Evolutionary conservation across 2,888 invertebrate genomes (phyloP).

Genomic region (Thelaira solivaga): DNA sequence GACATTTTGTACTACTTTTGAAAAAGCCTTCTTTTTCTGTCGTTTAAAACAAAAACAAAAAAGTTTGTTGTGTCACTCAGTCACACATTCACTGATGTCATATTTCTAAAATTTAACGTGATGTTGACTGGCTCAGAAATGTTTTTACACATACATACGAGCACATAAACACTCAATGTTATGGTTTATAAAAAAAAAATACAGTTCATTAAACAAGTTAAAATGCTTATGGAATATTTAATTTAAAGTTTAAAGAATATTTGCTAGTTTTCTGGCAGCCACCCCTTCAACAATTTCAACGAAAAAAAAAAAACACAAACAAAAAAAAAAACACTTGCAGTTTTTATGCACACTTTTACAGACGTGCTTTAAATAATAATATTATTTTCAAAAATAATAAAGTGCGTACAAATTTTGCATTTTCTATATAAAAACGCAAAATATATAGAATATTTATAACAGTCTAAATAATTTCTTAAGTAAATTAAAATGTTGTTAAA

Average conservation of each 20-base stretch:
- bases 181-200: slow-evolving; percentile 31
- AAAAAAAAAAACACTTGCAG: slow-evolving; percentile 13
- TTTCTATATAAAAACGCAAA: slow-evolving; percentile 49
- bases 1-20: slow-evolving; percentile 17
- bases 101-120: background rate
- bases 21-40: background rate
- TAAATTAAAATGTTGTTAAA: slow-evolving; percentile 40
- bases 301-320: too few relatives aligned
- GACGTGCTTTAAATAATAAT: slow-evolving; percentile 47
- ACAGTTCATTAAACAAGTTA: slow-evolving; percentile 60
- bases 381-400: background rate
- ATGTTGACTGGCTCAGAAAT: slow-evolving; percentile 3
- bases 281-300: slow-evolving; percentile 41
- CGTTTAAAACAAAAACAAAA: background rate
- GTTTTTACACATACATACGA: background rate
- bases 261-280: slow-evolving; percentile 51
- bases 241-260: slow-evolving; percentile 33
- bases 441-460: slow-evolving; percentile 50
- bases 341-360: slow-evolving; percentile 29
- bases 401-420: slow-evolving; percentile 16
- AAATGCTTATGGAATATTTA: slow-evolving; percentile 29
- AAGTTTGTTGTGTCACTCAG: background rate
- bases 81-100: slow-evolving; percentile 32
- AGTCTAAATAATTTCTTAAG: slow-evolving; percentile 26
- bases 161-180: slow-evolving; percentile 21